Evolutionary conservation across 2,888 invertebrate species (phyloP).

Genomic region (Leptothorax acervorum): DNA sequence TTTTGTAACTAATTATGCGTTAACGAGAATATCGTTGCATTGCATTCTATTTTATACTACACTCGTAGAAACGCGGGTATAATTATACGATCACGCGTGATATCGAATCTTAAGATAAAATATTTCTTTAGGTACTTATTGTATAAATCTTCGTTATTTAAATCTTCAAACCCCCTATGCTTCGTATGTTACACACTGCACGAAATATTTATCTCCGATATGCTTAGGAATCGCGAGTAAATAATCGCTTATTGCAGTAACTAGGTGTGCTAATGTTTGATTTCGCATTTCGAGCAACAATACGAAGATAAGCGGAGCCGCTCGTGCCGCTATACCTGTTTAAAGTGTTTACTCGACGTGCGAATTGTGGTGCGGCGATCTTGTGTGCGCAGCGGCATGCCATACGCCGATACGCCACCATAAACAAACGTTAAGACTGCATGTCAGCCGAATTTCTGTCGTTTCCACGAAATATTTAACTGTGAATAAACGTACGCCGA

Average conservation of each 20-base stretch:
- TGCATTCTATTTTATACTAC: neutral
- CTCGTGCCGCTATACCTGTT: neutral
- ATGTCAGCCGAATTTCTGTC: too few relatives aligned
- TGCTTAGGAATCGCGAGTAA: neutral
- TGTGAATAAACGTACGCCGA: neutral
- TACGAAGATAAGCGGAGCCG: neutral
- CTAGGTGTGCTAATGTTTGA: slow-evolving; percentile 4
- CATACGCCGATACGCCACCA: too few relatives aligned
- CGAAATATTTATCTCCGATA: neutral
- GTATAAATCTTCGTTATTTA: neutral
- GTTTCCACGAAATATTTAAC: neutral
- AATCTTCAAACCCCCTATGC: neutral
- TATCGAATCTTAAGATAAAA: neutral
- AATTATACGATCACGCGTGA: neutral
- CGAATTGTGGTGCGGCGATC: neutral
- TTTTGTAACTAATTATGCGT: neutral
- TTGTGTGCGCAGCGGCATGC: neutral
- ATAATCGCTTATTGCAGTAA: slow-evolving; percentile 1
- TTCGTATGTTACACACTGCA: neutral
- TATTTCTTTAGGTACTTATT: neutral
- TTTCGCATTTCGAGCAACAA: slow-evolving; percentile 8
- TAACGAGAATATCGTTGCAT: neutral
- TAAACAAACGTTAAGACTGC: neutral
- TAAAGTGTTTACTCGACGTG: neutral
- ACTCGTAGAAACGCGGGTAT: neutral